Conservation (phyloP, 2,113 vertebrate species). For the Fukomys damarensis region DNA sequence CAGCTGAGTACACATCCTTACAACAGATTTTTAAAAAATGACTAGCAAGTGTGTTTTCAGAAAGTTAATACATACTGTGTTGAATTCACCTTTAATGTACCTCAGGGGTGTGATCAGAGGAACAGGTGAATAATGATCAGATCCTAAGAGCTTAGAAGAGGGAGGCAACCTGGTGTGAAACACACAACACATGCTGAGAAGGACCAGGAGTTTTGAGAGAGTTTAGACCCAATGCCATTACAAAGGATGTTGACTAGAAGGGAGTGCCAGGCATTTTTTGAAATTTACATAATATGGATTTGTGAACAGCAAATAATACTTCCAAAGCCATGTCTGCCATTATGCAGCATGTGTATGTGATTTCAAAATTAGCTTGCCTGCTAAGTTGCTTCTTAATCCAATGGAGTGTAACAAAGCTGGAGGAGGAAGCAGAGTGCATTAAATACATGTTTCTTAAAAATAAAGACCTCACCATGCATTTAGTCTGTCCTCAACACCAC, state of each 20-base stretch:
- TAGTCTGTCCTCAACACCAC: not conserved
- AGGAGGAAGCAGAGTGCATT: slow-evolving; percentile 22
- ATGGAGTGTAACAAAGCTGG: slow-evolving; percentile 57
- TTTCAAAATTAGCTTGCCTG: slow-evolving; percentile 76
- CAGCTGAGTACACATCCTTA: not conserved
- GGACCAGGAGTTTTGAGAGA: not conserved
- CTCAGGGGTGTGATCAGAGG: not conserved
- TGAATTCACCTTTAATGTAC: not conserved
- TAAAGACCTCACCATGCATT: slow-evolving; percentile 20
- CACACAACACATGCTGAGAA: not conserved
- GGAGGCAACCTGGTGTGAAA: not conserved
- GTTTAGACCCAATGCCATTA: not conserved
- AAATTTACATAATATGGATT: slow-evolving; percentile 50
- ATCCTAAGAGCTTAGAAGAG: not conserved
- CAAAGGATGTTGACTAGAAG: not conserved
- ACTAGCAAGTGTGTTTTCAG: not conserved
- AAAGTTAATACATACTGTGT: not conserved
- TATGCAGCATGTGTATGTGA: slow-evolving; percentile 27
- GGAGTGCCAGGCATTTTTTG: not conserved
- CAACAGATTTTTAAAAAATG: not conserved
- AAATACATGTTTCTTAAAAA: slow-evolving; percentile 69
- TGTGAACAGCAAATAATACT: slow-evolving; percentile 63
- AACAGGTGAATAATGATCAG: not conserved
- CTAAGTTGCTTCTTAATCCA: slow-evolving; percentile 64
- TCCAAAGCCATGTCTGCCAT: slow-evolving; percentile 41